phyloP scores from a whole-genome alignment of 2,113 vertebrate genomes.

The Eidolon helvum region DNA sequence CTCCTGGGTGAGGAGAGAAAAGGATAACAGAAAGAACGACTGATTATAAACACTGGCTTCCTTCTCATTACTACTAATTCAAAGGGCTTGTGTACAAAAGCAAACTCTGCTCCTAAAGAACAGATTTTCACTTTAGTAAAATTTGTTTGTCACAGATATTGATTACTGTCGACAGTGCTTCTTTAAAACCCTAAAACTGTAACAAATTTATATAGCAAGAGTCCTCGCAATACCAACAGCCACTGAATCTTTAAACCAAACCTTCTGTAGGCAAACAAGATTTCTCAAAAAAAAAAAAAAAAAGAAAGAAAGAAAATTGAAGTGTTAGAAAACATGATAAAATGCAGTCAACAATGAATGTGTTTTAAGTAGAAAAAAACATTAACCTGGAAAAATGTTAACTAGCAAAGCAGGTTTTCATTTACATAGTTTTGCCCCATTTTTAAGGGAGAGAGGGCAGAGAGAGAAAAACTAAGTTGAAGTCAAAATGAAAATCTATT shows the following conservation, averaged over 20 bases:
- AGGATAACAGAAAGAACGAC: not conserved
- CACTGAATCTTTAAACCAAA: not conserved
- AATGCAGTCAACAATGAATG: not conserved
- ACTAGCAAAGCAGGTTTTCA: conserved; percentile 1
- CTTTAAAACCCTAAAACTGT: not conserved
- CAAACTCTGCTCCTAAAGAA: not conserved
- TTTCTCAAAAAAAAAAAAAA: not conserved
- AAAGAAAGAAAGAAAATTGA: not conserved
- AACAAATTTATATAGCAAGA: not conserved
- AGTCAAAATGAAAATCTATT: not conserved
- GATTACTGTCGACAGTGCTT: not conserved
- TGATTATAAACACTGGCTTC: not conserved
- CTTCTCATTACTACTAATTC: not conserved
- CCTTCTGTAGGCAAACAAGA: not conserved
- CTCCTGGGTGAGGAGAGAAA: not conserved
- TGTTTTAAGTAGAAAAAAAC: not conserved
- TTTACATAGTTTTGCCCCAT: not conserved
- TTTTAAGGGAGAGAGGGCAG: not conserved
- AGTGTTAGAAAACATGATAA: not conserved
- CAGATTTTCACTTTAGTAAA: not conserved
- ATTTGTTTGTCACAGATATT: not conserved
- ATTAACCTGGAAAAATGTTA: not conserved
- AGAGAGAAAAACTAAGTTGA: not conserved
- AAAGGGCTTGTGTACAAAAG: not conserved
- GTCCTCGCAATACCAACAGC: not conserved